Base-by-base conservation (phyloP, 2,113 vertebrate genomes). In the Oxyruncus cristatus region DNA sequence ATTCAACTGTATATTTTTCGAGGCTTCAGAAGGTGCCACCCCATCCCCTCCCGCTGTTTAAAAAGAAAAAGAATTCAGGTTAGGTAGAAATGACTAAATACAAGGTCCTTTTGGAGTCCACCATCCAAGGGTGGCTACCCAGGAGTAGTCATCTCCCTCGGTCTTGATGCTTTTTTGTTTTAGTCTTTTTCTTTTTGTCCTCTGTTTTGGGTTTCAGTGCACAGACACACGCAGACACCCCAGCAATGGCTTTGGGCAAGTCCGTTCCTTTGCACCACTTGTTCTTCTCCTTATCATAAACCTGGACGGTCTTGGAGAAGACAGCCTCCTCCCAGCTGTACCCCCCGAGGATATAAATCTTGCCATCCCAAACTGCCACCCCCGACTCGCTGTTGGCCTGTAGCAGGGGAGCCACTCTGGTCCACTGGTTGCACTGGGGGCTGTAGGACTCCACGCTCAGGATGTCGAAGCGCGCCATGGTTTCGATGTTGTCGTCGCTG, bases 241-340 rank as follows among this genome's bases (percentile, higher is more conserved):
- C 99, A 0, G 99, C 99, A 1, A 99, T 98, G 5, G 98, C 98
- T 93, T 99, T 99, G 26, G 99, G 99, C 59, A 99, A 95, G 91
- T 99, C 99, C 0, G 98, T 97, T n/a, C 99, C 99, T 71, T 97
- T 97, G 58, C 96, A 96, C 99, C 99, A 99, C 20, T 97, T 98
- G 39, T 98, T 97, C 28, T 97, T 98, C 61, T 98, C 98, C 2
- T 96, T 98, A 91, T 99, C 97, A 4, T 98, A 99, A 6, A 99
- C 98, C 97, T 99, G 99, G 6, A 99, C 99, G 0, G 98, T 97
- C 94, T 98, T 98, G 84, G 99, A 99, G 97, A 99, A 99, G 47
- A 98, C 97, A 0, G 98, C 99, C 88, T 93, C 98, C 97, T 99
- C 99, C 99, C 99, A 99, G 98, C 99, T 99, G 97, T 99, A 99